phyloP scores from a whole-genome alignment of 2,113 vertebrate genomes.

The Fukomys damarensis region DNA sequence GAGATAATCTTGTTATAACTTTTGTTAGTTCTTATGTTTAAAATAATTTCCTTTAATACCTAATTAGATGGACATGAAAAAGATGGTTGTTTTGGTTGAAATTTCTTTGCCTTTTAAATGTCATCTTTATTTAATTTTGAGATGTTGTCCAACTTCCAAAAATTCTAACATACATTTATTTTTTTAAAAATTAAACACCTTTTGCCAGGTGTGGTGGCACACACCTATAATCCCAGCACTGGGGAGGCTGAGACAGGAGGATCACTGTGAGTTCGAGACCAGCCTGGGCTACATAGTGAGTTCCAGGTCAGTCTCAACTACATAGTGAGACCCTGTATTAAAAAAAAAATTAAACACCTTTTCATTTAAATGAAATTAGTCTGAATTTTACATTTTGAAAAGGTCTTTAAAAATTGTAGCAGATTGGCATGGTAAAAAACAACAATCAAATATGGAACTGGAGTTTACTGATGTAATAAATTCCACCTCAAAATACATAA shows the following conservation, averaged over 20 bases:
- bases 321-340: no score
- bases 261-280: no score
- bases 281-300: no score
- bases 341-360: no score
- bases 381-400: constrained; percentile 19
- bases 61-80: not conserved
- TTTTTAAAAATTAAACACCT: constrained; percentile 49
- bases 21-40: constrained; percentile 41
- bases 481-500: not conserved
- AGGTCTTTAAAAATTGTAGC: constrained; percentile 6
- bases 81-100: not conserved
- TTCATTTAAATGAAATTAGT: constrained; percentile 25
- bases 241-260: no score
- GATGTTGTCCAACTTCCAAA: not conserved
- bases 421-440: constrained; percentile 30
- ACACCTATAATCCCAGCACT: no score
- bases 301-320: no score
- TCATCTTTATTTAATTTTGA: constrained; percentile 47
- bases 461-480: constrained; percentile 1
- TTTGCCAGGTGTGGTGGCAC: no score
- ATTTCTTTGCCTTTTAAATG: constrained; percentile 46
- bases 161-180: not conserved
- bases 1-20: constrained; percentile 9
- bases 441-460: not conserved
- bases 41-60: constrained; percentile 48